A percentile compares a stretch with the other conserved stretches of the same genome.
Evolutionary conservation across 30 jellyfish, hydroid and myxozoan genomes (phyloP).

Genomic region (Cassiopea xamachana): DNA sequence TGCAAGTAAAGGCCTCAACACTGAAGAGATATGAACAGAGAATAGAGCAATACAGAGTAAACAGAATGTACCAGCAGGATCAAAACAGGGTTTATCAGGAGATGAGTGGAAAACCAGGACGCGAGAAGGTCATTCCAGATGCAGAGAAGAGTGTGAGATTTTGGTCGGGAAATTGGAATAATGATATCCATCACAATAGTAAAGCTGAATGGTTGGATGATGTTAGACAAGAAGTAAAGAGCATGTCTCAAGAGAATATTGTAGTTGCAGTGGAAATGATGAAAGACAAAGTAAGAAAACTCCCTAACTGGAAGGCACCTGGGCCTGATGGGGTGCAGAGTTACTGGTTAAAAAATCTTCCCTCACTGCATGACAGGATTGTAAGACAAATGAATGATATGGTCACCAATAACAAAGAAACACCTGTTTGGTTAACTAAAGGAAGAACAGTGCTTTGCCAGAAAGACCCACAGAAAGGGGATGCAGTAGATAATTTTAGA

Average conservation of each 20-base stretch:
- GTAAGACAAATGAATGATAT: slow-evolving; percentile 14
- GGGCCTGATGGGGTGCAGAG: slow-evolving; percentile 45
- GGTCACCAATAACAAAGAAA: neutral
- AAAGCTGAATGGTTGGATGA: slow-evolving; percentile 14
- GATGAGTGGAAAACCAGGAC: neutral
- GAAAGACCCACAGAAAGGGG: slow-evolving; percentile 29
- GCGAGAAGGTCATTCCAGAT: neutral
- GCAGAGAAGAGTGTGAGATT: slow-evolving; percentile 15
- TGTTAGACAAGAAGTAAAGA: neutral
- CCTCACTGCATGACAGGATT: slow-evolving; percentile 20
- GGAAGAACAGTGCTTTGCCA: slow-evolving; percentile 42
- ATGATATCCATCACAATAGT: neutral
- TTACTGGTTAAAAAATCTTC: slow-evolving; percentile 3
- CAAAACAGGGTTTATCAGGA: slow-evolving; percentile 12
- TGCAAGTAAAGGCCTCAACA: slow-evolving; percentile 2
- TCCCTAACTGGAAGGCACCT: slow-evolving; percentile 54
- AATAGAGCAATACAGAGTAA: neutral
- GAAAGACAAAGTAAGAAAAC: neutral
- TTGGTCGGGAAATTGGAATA: slow-evolving; percentile 9
- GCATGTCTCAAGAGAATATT: neutral
- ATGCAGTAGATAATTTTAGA: slow-evolving; percentile 20
- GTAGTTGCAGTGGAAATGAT: neutral
- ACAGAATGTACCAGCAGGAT: neutral
- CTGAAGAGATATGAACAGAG: slow-evolving; percentile 21
- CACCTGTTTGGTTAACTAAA: slow-evolving; percentile 21